Evolutionary conservation across 2,888 invertebrate species (phyloP).

Genomic region (Phortica magna): DNA sequence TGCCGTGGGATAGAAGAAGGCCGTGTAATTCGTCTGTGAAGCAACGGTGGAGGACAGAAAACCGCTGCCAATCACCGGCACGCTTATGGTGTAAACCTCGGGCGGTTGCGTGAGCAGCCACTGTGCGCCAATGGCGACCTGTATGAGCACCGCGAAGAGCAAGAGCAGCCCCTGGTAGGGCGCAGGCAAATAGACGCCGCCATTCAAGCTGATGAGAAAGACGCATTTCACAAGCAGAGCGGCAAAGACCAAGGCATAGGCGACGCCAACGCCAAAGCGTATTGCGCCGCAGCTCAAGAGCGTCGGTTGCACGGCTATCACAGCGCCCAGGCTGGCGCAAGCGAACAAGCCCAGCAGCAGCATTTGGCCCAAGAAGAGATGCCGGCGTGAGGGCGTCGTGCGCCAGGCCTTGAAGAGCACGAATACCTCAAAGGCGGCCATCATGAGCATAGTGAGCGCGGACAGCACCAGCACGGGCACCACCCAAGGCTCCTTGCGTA

Average conservation of each 20-base stretch:
- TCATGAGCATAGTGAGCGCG: constrained; percentile 89
- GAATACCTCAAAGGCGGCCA: constrained; percentile 92
- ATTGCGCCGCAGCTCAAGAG: constrained; percentile 89
- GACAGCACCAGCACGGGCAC: constrained; percentile 92
- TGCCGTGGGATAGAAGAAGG: constrained; percentile 65
- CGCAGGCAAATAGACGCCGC: constrained; percentile 94
- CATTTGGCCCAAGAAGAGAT: constrained; percentile 92
- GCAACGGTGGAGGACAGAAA: constrained; percentile 66
- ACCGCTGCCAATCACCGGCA: constrained; percentile 71
- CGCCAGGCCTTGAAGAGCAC: constrained; percentile 91
- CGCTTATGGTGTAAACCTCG: constrained; percentile 79
- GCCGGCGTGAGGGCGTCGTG: constrained; percentile 89
- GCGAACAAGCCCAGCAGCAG: constrained; percentile 90
- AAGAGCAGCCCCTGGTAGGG: constrained; percentile 94
- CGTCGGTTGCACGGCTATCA: constrained; percentile 88
- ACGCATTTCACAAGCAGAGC: constrained; percentile 96
- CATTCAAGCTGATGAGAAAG: constrained; percentile 93
- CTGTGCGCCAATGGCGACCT: constrained; percentile 90
- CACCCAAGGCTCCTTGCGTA: constrained; percentile 92
- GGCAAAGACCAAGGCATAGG: constrained; percentile 92
- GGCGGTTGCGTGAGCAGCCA: constrained; percentile 92
- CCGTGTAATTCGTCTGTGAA: constrained; percentile 66
- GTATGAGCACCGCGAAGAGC: constrained; percentile 93
- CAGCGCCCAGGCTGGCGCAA: constrained; percentile 88
- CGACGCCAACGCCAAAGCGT: constrained; percentile 88